Evolutionary conservation across 1,140 invertebrate genomes (phyloP), one percentile per base, ranked within the genome.

Genomic region (Drosophila truncata): DNA sequence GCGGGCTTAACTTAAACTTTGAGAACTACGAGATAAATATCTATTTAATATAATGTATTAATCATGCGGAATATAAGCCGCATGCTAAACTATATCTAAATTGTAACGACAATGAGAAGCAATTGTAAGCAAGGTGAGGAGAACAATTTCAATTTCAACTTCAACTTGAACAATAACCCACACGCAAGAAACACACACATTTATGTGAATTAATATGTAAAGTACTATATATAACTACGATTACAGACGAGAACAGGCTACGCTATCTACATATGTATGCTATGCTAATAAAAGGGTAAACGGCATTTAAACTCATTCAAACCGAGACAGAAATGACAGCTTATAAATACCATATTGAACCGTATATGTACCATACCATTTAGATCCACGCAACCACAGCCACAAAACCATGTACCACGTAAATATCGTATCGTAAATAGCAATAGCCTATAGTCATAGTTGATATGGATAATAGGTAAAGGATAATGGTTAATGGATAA

Each of bases 251-350:
- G 74, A 79, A 70, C 74, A 72, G 66, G 81, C 85, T 88, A 55
- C 37, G 49, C 49, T 50, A 79, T 46, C 76, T 59, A 79, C n/a
- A n/a, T n/a, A n/a, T n/a, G n/a, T 72, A 81, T 78, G 78, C 78
- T 85, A 88, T 81, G 81, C 85, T 90, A 85, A 73, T 72, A 59
- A 73, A 90, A 90, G 85, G 85, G 85, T 90, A 90, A 90, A 90
- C 66, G 82, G 85, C 85, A 90, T 90, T 90, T 90, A 90, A 79
- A 78, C 60, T 87, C 84, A 90, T 81, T 78, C 64, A 55, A 62
- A 39, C 25, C 33, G 60, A 60, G 47, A 70, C 13, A 37, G 58
- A 58, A 47, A 47, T 39, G 64, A 50, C 78, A 64, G 78, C 78
- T 86, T 85, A 86, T 81, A 85, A 85, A 84, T 84, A 83, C 70